Base-by-base conservation (phyloP, 92 coral and sea anemone species). In the Zoanthus sansibaricus region DNA sequence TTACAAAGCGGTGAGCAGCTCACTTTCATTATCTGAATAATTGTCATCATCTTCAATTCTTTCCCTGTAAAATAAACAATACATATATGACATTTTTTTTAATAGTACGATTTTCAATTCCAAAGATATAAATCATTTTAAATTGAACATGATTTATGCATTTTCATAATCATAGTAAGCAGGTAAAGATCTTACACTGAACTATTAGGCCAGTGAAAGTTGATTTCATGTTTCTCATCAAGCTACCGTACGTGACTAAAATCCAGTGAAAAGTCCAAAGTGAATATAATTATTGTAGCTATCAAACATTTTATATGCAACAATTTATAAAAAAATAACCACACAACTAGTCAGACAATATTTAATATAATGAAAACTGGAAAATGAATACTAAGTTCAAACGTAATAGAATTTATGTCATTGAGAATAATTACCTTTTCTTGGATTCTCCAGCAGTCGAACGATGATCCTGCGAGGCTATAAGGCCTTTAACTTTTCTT, bases 391-490 rank as follows among this genome's bases (percentile, higher is more conserved):
- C 74, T 70, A 70, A 30, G 74, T 11, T 72, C 54, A 72, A 37
- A 72, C 77, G 77, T 72, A 33, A 13, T 37, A 72, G 55, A 15
- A 72, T 72, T 37, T 72, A 72, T 25, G 9, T 30, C 45, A n/a
- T n/a, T n/a, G n/a, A n/a, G n/a, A 70, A 25, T 70, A 70, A 70
- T 70, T 70, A 70, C 74, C 74, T 70, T 70, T 70, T 72, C 77
- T 8, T 72, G 77, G 77, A 72, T 72, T 72, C 37, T 72, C 77
- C 77, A 72, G 77, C 46, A 72, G 21, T 44, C 52, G 33, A 42
- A 72, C 55, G 33, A 37, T 72, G 77, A 42, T 13, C 77, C 77
- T 37, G 77, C 77, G 77, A 72, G n/a, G n/a, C n/a, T n/a, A n/a
- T n/a, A n/a, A n/a, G 75, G 21, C 75, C 75, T 73, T 25, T 16